Percentiles rank a stretch among this genome's conserved stretches.
Evolutionary conservation across 2,888 invertebrate genomes (phyloP).

Genomic region (Exocentrus adspersus): DNA sequence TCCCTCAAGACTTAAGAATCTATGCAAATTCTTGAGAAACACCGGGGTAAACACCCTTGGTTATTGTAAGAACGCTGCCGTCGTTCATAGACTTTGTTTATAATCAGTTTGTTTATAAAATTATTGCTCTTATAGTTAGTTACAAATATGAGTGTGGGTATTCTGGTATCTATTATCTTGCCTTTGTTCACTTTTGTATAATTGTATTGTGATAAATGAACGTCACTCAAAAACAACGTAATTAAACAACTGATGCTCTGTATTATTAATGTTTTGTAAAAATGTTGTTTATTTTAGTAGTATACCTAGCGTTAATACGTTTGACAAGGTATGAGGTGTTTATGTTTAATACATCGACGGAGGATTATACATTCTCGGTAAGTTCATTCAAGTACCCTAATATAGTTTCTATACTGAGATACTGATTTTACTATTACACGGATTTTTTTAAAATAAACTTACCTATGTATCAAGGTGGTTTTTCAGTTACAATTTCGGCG

Average conservation of each 20-base stretch:
- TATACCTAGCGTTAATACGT: neutral
- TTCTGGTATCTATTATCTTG: too few relatives aligned
- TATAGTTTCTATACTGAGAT: too few relatives aligned
- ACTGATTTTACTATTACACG: too few relatives aligned
- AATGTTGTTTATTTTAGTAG: conserved; percentile 21
- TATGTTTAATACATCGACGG: conserved; percentile 35
- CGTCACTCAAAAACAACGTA: conserved; percentile 35
- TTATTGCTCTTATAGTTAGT: conserved; percentile 27
- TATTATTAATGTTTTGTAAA: conserved; percentile 31
- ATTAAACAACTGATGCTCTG: conserved; percentile 35
- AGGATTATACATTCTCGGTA: conserved; percentile 19
- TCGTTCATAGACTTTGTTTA: too few relatives aligned
- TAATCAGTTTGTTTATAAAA: conserved; percentile 21
- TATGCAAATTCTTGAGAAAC: too few relatives aligned
- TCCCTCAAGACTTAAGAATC: too few relatives aligned
- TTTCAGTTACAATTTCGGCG: too few relatives aligned
- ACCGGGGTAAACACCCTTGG: too few relatives aligned
- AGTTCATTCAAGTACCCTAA: neutral
- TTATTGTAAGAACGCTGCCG: too few relatives aligned
- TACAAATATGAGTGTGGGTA: conserved; percentile 32
- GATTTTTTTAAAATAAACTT: neutral
- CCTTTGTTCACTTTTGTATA: conserved; percentile 36
- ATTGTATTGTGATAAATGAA: conserved; percentile 37
- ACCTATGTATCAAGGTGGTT: too few relatives aligned
- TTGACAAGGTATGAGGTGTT: conserved; percentile 36